These are phyloP conservation scores for Miniopterus natalensis DNA, from an alignment of 2,113 vertebrate genomes.

Conservation along the genomic window DNA sequence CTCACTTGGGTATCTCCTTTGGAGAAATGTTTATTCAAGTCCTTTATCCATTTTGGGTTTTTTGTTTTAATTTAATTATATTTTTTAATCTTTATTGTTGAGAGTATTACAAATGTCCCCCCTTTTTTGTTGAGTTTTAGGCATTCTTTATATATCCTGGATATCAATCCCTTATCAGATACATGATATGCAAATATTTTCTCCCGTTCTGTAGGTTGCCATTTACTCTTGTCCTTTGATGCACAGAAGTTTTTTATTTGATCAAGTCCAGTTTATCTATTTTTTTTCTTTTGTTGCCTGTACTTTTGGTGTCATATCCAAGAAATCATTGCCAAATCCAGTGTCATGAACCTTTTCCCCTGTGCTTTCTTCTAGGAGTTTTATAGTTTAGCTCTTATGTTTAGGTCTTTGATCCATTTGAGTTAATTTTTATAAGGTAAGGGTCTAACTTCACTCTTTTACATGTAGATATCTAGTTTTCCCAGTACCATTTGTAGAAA, in stretches of 20 bases:
- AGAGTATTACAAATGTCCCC: too few species aligned
- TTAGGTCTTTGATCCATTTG: background rate
- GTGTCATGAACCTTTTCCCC: background rate
- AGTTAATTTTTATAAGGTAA: background rate
- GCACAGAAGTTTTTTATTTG: background rate
- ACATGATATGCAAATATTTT: background rate
- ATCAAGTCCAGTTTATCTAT: background rate
- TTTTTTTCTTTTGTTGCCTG: background rate
- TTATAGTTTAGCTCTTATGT: background rate
- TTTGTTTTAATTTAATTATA: too few species aligned
- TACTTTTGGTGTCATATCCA: background rate
- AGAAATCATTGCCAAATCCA: background rate
- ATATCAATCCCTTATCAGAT: background rate
- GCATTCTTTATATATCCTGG: background rate
- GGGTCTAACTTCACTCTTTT: background rate
- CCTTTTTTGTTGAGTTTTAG: background rate
- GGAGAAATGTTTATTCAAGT: background rate
- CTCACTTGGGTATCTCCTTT: background rate
- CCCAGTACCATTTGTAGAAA: background rate
- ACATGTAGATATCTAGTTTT: background rate
- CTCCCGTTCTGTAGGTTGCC: background rate
- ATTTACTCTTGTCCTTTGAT: conserved; percentile 2
- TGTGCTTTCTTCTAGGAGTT: background rate
- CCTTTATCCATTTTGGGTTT: background rate
- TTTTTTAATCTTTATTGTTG: too few species aligned